Evolutionary conservation across 2,797 vertebrate species (phyloP), one percentile per base, ranked within the genome.

Genomic region (Anguilla marmorata): DNA sequence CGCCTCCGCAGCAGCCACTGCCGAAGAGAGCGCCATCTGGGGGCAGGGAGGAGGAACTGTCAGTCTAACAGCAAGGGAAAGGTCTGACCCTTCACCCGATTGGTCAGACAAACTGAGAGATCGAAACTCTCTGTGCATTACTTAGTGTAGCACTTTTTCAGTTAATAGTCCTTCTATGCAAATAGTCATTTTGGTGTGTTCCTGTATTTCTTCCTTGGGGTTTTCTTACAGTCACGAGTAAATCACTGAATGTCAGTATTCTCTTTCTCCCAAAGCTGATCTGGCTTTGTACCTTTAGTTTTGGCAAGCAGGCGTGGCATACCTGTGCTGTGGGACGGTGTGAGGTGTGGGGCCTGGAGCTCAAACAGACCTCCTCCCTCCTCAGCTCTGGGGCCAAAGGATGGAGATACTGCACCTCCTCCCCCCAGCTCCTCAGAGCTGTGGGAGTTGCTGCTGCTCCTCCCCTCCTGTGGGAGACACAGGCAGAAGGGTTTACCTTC

Each of bases 311-410:
- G 6, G 24, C 7, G 7, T 33, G 58, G 1, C 24, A 19, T n/a
- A 97, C 96, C 93, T 12, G 94, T 93, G 91, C 94, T 95, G 88
- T 92, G 91, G 86, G 93, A 91, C 19, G 93, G 93, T 6, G 91
- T 89, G 90, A 88, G 92, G n/a, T 89, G 90, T 0, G 88, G 60
- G 82, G 90, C 91, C 85, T 92, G 90, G 63, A 91, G 91, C 89
- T 94, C 94, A 86, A 93, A 92, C 0, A 90, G 89, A 0, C 69
- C 58, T 0, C 88, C 85, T 84, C 92, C 93, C 85, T 89, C 90
- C 87, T 96, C 92, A 0, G 41, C 84, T 60, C 90, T 90, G 0
- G 93, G 54, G 90, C 88, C 89, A 52, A 93, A 89, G 85, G 92
- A 72, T 50, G 87, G 87, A 85, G 92, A 93, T 85, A 88, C 91